These are phyloP conservation scores for Holothuria leucospilota DNA, from an alignment of 53 echinoderm and acorn worm species.

Conservation along the genomic window DNA sequence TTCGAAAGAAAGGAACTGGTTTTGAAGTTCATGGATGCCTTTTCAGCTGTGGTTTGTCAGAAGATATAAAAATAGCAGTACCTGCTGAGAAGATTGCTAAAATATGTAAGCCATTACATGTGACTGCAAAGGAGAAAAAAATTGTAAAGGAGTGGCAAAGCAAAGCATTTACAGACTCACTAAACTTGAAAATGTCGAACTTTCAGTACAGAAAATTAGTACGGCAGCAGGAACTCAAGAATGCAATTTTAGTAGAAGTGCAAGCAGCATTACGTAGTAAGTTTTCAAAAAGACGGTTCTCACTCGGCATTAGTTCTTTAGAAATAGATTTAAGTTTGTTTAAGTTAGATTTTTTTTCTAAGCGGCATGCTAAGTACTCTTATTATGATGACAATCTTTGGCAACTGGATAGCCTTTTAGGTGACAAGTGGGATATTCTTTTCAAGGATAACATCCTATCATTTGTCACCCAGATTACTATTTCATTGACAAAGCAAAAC, in stretches of 20 bases:
- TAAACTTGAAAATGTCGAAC: neutral
- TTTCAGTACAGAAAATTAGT: neutral
- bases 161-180: neutral
- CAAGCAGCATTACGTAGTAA: neutral
- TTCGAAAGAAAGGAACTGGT: neutral
- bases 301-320: neutral
- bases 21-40: neutral
- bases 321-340: conserved; percentile 9
- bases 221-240: neutral
- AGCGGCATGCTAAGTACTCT: neutral
- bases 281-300: neutral
- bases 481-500: neutral
- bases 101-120: neutral
- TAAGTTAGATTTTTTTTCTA: neutral
- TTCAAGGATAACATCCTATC: too few relatives aligned
- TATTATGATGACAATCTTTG: neutral
- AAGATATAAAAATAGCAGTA: neutral
- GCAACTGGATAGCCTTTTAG: neutral
- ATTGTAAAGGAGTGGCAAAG: neutral
- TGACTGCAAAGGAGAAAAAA: neutral
- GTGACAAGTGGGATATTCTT: conserved; percentile 7
- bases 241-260: neutral
- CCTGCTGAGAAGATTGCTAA: neutral
- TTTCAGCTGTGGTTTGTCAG: neutral
- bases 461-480: conserved; percentile 18